These are phyloP conservation scores for Napeogenes sylphis DNA, from an alignment of 2,888 invertebrate species.

Conservation along the genomic window DNA sequence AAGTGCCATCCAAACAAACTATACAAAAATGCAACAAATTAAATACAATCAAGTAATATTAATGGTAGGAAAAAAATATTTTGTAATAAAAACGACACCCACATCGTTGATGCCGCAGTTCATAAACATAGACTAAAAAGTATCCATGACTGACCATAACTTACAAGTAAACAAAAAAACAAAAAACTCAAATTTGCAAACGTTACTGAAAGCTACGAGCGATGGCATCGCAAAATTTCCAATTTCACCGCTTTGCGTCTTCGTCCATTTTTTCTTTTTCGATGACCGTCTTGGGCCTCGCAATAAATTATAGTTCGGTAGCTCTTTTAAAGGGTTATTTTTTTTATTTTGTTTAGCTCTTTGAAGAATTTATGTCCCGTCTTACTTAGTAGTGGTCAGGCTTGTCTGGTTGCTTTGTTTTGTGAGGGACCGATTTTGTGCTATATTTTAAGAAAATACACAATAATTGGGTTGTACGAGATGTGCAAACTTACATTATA, in stretches of 20 bases:
- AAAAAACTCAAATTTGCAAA: slow-evolving; percentile 61
- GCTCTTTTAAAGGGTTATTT: slow-evolving; percentile 72
- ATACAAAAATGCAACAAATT: too few species aligned
- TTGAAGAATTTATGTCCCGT: slow-evolving; percentile 77
- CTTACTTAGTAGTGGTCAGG: slow-evolving; percentile 75
- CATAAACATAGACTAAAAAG: slow-evolving; percentile 16
- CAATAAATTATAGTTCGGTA: slow-evolving; percentile 79
- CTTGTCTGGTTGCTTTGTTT: slow-evolving; percentile 43
- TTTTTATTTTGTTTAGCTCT: slow-evolving; percentile 71
- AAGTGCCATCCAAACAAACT: too few species aligned
- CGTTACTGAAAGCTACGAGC: slow-evolving; percentile 70
- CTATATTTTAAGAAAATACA: slow-evolving; percentile 7
- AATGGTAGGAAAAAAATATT: background rate
- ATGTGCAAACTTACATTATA: background rate
- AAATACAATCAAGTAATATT: background rate
- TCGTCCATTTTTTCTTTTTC: slow-evolving; percentile 54
- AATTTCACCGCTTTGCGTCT: slow-evolving; percentile 76
- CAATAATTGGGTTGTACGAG: background rate
- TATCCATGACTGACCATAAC: slow-evolving; percentile 44
- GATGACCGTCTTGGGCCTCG: slow-evolving; percentile 60
- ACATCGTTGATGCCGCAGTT: too few species aligned
- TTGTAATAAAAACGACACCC: background rate
- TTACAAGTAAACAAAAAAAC: slow-evolving; percentile 45
- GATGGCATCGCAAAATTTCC: slow-evolving; percentile 76
- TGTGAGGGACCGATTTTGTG: slow-evolving; percentile 12